Conservation (phyloP, 2,797 vertebrate species). For the Chromobotia macracanthus region DNA sequence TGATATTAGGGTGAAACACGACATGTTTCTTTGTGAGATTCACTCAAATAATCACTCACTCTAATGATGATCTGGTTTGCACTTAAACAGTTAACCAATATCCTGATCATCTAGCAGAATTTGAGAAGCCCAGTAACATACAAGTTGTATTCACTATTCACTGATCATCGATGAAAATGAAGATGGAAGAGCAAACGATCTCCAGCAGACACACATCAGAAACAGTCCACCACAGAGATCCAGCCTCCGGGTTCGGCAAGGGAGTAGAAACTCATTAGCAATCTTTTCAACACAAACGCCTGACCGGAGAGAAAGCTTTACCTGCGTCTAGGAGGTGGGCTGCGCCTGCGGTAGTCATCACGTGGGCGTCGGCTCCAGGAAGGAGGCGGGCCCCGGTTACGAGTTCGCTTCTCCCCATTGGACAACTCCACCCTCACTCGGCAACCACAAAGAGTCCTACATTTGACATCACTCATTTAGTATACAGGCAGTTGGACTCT, state of each 20-base stretch:
- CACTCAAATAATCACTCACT: too few relatives aligned
- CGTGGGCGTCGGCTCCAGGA: slow-evolving; percentile 92
- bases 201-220: slow-evolving; percentile 63
- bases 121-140: slow-evolving; percentile 40
- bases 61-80: too few relatives aligned
- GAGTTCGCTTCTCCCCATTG: slow-evolving; percentile 93
- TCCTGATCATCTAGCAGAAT: slow-evolving; percentile 36
- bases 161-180: slow-evolving; percentile 72
- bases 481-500: too few relatives aligned
- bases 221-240: slow-evolving; percentile 49
- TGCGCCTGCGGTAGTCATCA: slow-evolving; percentile 93
- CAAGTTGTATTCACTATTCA: slow-evolving; percentile 43
- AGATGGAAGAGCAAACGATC: slow-evolving; percentile 66
- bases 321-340: slow-evolving; percentile 91
- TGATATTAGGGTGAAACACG: not conserved
- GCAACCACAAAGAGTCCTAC: slow-evolving; percentile 91
- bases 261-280: slow-evolving; percentile 51
- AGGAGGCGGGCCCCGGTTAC: slow-evolving; percentile 92
- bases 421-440: slow-evolving; percentile 95
- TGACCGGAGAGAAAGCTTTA: slow-evolving; percentile 62
- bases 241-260: slow-evolving; percentile 37
- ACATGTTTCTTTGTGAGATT: not conserved
- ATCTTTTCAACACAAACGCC: slow-evolving; percentile 40
- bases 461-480: not conserved
- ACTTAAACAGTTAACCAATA: too few relatives aligned